Evolutionary conservation across 2,797 vertebrate genomes (phyloP).

Genomic region (Furcifer pardalis): DNA sequence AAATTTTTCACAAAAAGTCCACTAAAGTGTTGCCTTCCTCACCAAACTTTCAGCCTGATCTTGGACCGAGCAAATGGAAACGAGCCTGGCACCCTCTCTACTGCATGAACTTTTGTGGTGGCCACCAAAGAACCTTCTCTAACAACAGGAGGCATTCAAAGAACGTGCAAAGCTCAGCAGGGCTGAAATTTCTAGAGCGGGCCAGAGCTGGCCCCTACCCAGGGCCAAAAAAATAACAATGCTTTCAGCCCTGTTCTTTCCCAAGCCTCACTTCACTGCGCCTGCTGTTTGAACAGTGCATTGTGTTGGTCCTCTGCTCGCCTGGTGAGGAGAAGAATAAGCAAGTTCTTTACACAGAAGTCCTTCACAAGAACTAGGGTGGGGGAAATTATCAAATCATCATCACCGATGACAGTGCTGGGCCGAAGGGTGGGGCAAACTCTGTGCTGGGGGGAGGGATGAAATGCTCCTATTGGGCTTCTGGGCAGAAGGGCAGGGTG

Average conservation of each 20-base stretch:
- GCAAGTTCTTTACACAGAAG: neutral
- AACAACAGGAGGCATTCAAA: neutral
- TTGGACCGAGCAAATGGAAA: neutral
- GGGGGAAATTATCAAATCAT: too few relatives aligned
- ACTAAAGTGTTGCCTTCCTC: too few relatives aligned
- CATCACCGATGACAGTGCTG: too few relatives aligned
- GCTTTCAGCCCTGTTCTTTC: neutral
- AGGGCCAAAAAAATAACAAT: neutral
- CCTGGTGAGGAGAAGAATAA: neutral
- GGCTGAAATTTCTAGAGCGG: conserved; percentile 5
- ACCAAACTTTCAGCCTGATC: neutral
- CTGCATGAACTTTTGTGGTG: neutral
- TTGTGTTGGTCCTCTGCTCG: neutral
- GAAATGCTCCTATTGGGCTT: too few relatives aligned
- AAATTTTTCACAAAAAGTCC: too few relatives aligned
- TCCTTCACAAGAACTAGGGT: neutral
- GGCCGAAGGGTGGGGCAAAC: too few relatives aligned
- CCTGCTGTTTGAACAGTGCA: neutral
- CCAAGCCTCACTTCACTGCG: neutral
- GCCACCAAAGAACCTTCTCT: neutral
- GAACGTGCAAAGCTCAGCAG: conserved; percentile 15
- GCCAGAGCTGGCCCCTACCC: neutral
- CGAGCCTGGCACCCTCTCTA: too few relatives aligned
- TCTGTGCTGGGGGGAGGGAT: too few relatives aligned
- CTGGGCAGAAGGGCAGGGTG: too few relatives aligned